These are phyloP conservation scores for Neodiprion fabricii DNA, from an alignment of 1,140 invertebrate species.

Conservation along the genomic window DNA sequence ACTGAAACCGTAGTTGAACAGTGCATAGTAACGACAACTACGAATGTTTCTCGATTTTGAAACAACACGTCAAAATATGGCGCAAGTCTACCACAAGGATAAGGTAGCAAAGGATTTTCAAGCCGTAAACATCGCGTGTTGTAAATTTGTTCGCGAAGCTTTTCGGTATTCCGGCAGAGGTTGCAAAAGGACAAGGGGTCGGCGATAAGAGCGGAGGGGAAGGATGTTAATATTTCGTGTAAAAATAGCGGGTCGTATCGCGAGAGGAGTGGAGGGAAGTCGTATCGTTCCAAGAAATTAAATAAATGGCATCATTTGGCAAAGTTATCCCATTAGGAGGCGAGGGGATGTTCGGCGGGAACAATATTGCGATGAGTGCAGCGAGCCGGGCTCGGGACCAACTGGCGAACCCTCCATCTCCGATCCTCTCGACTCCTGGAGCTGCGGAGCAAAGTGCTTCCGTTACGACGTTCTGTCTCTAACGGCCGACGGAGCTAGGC, in stretches of 20 bases:
- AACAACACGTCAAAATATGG: too few relatives aligned
- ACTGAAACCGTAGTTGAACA: too few relatives aligned
- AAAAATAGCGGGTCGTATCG: slow-evolving; percentile 33
- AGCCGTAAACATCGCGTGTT: too few relatives aligned
- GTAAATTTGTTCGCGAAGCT: too few relatives aligned
- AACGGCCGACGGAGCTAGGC: slow-evolving; percentile 28
- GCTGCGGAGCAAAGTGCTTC: slow-evolving; percentile 14
- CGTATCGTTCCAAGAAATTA: slow-evolving; percentile 49
- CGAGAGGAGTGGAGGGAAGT: slow-evolving; percentile 9
- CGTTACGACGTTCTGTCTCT: not conserved
- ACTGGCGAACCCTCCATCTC: slow-evolving; percentile 12
- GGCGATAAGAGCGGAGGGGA: too few relatives aligned
- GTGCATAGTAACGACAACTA: too few relatives aligned
- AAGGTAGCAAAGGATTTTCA: too few relatives aligned
- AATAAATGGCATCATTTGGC: slow-evolving; percentile 56
- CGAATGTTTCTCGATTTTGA: too few relatives aligned
- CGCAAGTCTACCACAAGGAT: too few relatives aligned
- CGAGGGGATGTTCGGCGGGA: slow-evolving; percentile 6
- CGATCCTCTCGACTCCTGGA: slow-evolving; percentile 17
- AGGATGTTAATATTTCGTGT: slow-evolving; percentile 39
- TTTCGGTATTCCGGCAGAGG: not conserved
- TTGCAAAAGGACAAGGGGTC: not conserved
- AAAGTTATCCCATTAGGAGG: slow-evolving; percentile 47
- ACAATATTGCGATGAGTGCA: slow-evolving; percentile 25
- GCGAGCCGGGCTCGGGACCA: slow-evolving; percentile 13